Conservation (phyloP, 2,113 vertebrate genomes). For the Cinclus mexicanus region DNA sequence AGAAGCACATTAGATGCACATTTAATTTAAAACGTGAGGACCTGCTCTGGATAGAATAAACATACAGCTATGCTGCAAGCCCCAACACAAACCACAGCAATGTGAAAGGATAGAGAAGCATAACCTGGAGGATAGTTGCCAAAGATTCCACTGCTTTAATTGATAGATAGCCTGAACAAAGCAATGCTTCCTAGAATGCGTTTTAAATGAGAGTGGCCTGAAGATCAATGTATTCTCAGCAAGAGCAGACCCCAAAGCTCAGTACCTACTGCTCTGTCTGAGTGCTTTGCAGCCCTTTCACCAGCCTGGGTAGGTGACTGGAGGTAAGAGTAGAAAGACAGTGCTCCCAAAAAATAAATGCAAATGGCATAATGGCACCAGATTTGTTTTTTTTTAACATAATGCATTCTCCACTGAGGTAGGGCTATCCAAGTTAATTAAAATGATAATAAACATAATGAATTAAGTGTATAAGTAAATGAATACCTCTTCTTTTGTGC, state of each 20-base stretch:
- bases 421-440: neutral
- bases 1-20: neutral
- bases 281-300: neutral
- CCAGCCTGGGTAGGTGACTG: neutral
- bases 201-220: neutral
- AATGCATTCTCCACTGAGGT: neutral
- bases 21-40: conserved; percentile 17
- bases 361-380: neutral
- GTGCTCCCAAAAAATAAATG: neutral
- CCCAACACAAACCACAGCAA: neutral
- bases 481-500: neutral
- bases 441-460: neutral
- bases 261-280: neutral
- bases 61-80: neutral
- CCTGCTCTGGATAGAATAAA: neutral
- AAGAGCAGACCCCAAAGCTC: neutral
- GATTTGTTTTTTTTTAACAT: neutral
- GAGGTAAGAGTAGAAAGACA: neutral
- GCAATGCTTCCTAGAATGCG: neutral
- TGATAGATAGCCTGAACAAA: neutral
- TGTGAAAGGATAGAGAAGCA: neutral
- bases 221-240: neutral
- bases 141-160: neutral
- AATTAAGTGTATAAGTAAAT: neutral
- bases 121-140: neutral